These are phyloP conservation scores for Himantopus leucocephalus DNA, from an alignment of 2,113 vertebrate species.

Conservation along the genomic window DNA sequence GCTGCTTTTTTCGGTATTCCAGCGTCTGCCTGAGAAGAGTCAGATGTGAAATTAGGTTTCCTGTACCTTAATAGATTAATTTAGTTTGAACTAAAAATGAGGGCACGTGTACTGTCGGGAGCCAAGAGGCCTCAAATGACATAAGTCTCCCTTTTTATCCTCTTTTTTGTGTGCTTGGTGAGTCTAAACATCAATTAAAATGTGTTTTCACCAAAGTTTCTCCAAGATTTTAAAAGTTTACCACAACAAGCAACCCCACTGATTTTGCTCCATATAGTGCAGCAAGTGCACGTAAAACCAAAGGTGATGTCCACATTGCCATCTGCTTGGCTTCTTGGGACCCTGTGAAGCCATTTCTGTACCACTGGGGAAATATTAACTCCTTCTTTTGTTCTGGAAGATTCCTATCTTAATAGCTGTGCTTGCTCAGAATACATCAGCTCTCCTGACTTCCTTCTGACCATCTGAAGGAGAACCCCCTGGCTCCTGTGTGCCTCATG, in stretches of 20 bases:
- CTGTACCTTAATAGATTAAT: slow-evolving; percentile 56
- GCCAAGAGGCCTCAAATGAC: slow-evolving; percentile 16
- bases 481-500: background rate
- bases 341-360: background rate
- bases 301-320: background rate
- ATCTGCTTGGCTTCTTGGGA: background rate
- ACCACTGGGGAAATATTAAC: background rate
- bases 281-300: background rate
- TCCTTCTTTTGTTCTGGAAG: background rate
- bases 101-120: background rate
- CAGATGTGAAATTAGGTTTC: slow-evolving; percentile 59
- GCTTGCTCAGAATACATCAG: background rate
- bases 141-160: background rate
- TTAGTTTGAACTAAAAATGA: slow-evolving; percentile 47
- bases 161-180: background rate
- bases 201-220: background rate
- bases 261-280: background rate
- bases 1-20: slow-evolving; percentile 57
- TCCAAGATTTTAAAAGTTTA: background rate
- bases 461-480: background rate
- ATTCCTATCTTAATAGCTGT: background rate
- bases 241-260: background rate
- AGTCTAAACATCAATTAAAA: background rate
- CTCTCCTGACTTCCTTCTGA: background rate
- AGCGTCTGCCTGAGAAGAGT: background rate